phyloP scores from a whole-genome alignment of 2,797 vertebrate genomes.

The Lithobates sylvaticus region DNA sequence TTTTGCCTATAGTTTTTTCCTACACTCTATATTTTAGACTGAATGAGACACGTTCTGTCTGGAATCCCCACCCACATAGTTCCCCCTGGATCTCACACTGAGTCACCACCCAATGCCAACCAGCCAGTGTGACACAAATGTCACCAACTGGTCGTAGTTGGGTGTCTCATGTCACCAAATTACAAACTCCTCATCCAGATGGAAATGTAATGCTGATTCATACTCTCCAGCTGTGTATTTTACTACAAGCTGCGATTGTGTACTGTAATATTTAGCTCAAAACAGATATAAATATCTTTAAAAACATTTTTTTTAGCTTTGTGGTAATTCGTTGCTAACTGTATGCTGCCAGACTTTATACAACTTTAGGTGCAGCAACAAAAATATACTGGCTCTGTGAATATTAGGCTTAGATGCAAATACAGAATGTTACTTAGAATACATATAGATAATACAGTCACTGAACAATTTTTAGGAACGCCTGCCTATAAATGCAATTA shows the following conservation, averaged over 20 bases:
- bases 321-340: not conserved
- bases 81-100: not conserved
- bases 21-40: not conserved
- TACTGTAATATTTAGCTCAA: not conserved
- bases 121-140: not conserved
- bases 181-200: not conserved
- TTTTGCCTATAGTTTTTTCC: not conserved
- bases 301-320: not conserved
- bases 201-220: not conserved
- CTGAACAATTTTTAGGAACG: too few relatives aligned
- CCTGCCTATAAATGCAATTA: too few relatives aligned
- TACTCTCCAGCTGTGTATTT: not conserved
- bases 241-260: not conserved
- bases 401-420: too few relatives aligned
- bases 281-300: not conserved
- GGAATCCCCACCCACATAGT: slow-evolving; percentile 25
- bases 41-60: not conserved
- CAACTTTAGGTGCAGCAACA: not conserved
- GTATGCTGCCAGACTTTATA: not conserved
- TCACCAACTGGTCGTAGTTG: not conserved
- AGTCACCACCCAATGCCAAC: not conserved
- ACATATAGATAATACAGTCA: too few relatives aligned
- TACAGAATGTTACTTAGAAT: too few relatives aligned
- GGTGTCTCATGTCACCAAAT: not conserved
- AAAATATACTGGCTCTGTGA: too few relatives aligned